phyloP scores from a whole-genome alignment of 2,797 vertebrate genomes.

The Cynopterus sphinx region DNA sequence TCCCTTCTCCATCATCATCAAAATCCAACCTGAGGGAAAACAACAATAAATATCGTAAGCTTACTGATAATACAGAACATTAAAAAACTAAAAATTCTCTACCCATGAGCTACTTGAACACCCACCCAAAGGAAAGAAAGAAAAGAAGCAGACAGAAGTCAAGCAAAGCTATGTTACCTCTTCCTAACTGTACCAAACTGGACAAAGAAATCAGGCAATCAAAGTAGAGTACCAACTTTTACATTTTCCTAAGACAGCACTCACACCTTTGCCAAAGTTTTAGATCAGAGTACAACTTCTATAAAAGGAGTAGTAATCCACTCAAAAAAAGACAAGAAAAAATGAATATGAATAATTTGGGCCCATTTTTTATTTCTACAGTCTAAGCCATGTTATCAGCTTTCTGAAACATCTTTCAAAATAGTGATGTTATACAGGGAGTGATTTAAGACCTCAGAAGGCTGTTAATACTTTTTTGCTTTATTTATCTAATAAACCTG shows the following conservation, averaged over 20 bases:
- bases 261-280: not conserved
- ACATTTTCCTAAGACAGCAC: not conserved
- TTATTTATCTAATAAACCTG: not conserved
- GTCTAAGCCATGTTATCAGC: not conserved
- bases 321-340: not conserved
- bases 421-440: not conserved
- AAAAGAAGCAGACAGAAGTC: not conserved
- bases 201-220: not conserved
- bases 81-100: conserved; percentile 39
- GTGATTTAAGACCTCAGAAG: not conserved
- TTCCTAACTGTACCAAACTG: not conserved
- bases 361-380: not conserved
- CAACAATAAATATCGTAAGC: conserved; percentile 54
- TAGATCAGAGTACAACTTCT: not conserved
- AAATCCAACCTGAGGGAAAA: conserved; percentile 91
- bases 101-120: not conserved
- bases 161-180: not conserved
- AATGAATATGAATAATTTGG: conserved; percentile 27
- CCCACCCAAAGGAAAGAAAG: not conserved
- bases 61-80: not conserved
- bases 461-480: not conserved
- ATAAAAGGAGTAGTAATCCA: not conserved
- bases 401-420: conserved; percentile 47
- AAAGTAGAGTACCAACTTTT: not conserved
- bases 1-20: conserved; percentile 92